Evolutionary conservation across 1,140 invertebrate genomes (phyloP).

Genomic region (Drosophila simulans): DNA sequence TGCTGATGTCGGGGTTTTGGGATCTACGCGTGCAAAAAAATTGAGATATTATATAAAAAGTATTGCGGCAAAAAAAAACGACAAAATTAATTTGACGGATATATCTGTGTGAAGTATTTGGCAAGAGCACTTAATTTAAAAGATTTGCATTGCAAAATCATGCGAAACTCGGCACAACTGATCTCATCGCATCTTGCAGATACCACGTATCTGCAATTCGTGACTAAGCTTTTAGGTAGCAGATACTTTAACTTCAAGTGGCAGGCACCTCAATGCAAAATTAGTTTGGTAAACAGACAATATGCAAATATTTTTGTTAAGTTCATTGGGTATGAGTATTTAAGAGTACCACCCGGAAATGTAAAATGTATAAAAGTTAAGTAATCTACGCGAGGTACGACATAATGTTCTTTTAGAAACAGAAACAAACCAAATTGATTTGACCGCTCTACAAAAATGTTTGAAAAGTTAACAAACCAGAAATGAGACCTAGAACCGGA

Average conservation of each 20-base stretch:
- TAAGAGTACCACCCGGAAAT: constrained; percentile 40
- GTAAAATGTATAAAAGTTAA: constrained; percentile 40
- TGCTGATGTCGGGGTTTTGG: constrained; percentile 32
- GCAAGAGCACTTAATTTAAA: constrained; percentile 50
- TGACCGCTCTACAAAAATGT: constrained; percentile 46
- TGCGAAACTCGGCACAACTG: constrained; percentile 30
- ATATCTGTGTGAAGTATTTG: constrained; percentile 33
- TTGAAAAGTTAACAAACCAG: constrained; percentile 61
- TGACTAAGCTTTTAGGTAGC: constrained; percentile 73
- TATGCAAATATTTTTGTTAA: constrained; percentile 40
- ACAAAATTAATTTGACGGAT: constrained; percentile 27
- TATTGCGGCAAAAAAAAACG: background rate
- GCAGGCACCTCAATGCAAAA: constrained; percentile 64
- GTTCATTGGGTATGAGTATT: background rate
- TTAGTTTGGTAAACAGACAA: constrained; percentile 53
- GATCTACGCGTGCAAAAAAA: constrained; percentile 13
- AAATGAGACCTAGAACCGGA: constrained; percentile 76
- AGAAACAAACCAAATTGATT: constrained; percentile 65
- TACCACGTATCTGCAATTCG: constrained; percentile 49
- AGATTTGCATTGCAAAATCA: constrained; percentile 55
- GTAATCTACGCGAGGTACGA: constrained; percentile 21
- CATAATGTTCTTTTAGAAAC: constrained; percentile 16
- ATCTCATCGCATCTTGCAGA: constrained; percentile 53
- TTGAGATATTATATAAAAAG: constrained; percentile 3
- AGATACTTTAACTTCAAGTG: constrained; percentile 60